These are phyloP conservation scores for Lagodon rhomboides DNA, from an alignment of 2,797 vertebrate species.

Conservation along the genomic window DNA sequence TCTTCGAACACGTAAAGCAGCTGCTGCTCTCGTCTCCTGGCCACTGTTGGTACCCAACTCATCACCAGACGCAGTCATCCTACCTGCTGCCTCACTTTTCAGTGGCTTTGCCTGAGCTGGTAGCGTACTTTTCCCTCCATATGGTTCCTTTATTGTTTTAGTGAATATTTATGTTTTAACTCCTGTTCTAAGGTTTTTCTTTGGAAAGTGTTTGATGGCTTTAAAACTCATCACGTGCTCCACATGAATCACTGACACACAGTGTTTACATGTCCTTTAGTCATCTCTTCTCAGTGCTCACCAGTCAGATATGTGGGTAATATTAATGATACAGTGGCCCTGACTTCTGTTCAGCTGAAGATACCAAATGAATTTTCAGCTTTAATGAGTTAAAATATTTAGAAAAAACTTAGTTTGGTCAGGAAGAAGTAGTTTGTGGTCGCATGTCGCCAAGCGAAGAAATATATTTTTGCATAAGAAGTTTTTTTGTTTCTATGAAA, in stretches of 20 bases:
- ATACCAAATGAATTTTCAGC: conserved; percentile 19
- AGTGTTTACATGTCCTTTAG: conserved; percentile 39
- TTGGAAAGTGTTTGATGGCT: conserved; percentile 11
- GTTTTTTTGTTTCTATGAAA: conserved; percentile 15
- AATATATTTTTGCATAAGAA: background rate
- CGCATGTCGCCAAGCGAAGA: background rate
- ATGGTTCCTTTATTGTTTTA: conserved; percentile 51
- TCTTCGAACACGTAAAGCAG: conserved; percentile 79
- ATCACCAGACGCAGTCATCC: background rate
- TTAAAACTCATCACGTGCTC: background rate
- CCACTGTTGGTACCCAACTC: conserved; percentile 10
- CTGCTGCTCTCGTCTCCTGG: background rate
- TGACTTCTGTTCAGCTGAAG: conserved; percentile 12
- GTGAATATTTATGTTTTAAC: conserved; percentile 70
- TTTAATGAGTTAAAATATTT: conserved; percentile 1
- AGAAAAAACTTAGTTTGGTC: background rate
- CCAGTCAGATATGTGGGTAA: background rate
- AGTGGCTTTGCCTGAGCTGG: conserved; percentile 14
- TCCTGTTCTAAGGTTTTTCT: conserved; percentile 27
- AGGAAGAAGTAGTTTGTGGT: background rate
- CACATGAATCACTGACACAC: background rate
- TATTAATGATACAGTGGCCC: background rate
- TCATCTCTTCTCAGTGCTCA: conserved; percentile 4
- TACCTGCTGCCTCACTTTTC: conserved; percentile 47
- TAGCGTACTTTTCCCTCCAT: conserved; percentile 31